These are phyloP conservation scores for Ammodytes dubius DNA, from an alignment of 2,113 vertebrate species.

Conservation along the genomic window DNA sequence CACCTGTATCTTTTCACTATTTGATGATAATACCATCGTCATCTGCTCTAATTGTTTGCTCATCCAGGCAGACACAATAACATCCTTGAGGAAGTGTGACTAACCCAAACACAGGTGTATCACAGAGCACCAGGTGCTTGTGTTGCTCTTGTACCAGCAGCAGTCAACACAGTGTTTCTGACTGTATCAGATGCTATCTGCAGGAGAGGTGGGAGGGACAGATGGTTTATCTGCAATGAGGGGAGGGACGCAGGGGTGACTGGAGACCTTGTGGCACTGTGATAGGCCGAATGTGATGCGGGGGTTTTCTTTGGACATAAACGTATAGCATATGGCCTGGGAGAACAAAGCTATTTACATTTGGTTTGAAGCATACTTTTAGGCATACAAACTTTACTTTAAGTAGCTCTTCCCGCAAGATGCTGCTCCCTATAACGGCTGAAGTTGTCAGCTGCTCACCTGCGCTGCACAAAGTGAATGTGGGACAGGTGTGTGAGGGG, in stretches of 20 bases:
- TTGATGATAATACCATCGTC: conserved; percentile 57
- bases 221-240: conserved; percentile 47
- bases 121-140: conserved; percentile 63
- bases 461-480: conserved; percentile 49
- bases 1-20: conserved; percentile 54
- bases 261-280: background rate
- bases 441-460: conserved; percentile 40
- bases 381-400: background rate
- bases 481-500: conserved; percentile 72
- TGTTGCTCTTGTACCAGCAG: conserved; percentile 61
- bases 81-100: conserved; percentile 75
- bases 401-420: conserved; percentile 10
- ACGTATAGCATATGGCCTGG: background rate
- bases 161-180: conserved; percentile 51
- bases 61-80: conserved; percentile 79
- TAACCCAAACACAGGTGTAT: conserved; percentile 78
- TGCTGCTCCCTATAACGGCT: conserved; percentile 26
- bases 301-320: conserved; percentile 29
- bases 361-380: conserved; percentile 54
- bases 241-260: conserved; percentile 13
- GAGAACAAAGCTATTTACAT: conserved; percentile 4
- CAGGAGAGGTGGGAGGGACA: conserved; percentile 7
- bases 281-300: conserved; percentile 40
- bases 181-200: conserved; percentile 83
- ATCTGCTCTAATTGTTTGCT: conserved; percentile 65